A percentile compares a stretch with the other conserved stretches of the same genome.
These are phyloP conservation scores for Arenicola marina DNA, from an alignment of 2,888 invertebrate genomes.

Conservation along the genomic window DNA sequence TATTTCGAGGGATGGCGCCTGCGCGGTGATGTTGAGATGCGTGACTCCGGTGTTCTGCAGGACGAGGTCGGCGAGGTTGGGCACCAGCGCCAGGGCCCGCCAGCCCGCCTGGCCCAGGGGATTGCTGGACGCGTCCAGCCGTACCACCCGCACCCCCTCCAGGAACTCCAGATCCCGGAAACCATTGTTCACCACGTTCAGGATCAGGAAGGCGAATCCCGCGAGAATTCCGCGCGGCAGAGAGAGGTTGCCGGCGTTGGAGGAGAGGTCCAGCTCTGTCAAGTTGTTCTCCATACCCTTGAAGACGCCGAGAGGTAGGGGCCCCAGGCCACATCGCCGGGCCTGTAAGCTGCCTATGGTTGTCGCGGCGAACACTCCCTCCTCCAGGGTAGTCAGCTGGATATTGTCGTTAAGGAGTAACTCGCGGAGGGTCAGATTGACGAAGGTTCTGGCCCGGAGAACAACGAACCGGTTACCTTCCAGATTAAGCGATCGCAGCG, in stretches of 20 bases:
- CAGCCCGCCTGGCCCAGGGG: slow-evolving; percentile 1
- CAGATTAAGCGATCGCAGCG: too few species aligned
- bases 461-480: slow-evolving; percentile 13
- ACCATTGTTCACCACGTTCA: slow-evolving; percentile 10
- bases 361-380: neutral
- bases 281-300: slow-evolving; percentile 7
- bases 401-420: slow-evolving; percentile 19
- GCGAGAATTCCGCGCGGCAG: slow-evolving; percentile 11
- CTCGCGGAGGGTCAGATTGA: slow-evolving; percentile 10
- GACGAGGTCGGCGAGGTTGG: slow-evolving; percentile 1
- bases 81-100: slow-evolving; percentile 1
- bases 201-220: slow-evolving; percentile 8
- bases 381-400: neutral
- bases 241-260: slow-evolving; percentile 11
- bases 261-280: slow-evolving; percentile 7
- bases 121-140: slow-evolving; percentile 22
- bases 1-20: neutral
- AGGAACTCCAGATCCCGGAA: slow-evolving; percentile 18
- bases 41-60: slow-evolving; percentile 7
- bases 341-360: slow-evolving; percentile 6
- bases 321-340: neutral
- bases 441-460: slow-evolving; percentile 11
- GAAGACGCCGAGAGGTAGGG: slow-evolving; percentile 1
- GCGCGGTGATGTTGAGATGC: neutral
- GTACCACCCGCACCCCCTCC: neutral